phyloP scores from a whole-genome alignment of 2,888 invertebrate species.

The Chloroclysta siterata region DNA sequence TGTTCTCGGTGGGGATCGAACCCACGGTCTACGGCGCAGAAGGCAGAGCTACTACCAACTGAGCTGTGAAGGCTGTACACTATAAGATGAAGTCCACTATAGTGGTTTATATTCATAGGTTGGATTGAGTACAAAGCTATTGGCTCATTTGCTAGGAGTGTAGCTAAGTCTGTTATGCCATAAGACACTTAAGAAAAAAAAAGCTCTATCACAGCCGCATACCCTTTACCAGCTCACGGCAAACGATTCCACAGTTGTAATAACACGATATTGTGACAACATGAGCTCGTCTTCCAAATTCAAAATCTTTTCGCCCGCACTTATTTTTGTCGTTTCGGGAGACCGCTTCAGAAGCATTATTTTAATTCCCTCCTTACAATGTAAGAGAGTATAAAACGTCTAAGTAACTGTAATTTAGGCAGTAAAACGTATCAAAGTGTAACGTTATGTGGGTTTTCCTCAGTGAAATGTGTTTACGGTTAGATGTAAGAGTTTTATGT shows the following conservation, averaged over 20 bases:
- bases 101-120: no score
- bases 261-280: constrained; percentile 56
- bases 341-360: constrained; percentile 49
- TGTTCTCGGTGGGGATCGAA: no score
- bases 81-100: no score
- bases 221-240: not conserved
- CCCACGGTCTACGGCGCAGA: no score
- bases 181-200: no score
- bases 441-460: constrained; percentile 23
- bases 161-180: no score
- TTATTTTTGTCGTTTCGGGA: constrained; percentile 55
- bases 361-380: constrained; percentile 52
- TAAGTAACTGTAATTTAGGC: constrained; percentile 35
- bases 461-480: constrained; percentile 24
- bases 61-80: no score
- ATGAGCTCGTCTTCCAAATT: constrained; percentile 50
- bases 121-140: no score
- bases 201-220: not conserved
- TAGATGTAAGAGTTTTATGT: constrained; percentile 11
- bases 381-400: constrained; percentile 31
- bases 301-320: constrained; percentile 58
- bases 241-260: no score
- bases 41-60: no score
- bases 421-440: constrained; percentile 38
- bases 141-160: no score